Evolutionary conservation across 2,888 invertebrate species (phyloP), one percentile per base, ranked within the genome.

Genomic region (Chalcosyrphus nemorum): DNA sequence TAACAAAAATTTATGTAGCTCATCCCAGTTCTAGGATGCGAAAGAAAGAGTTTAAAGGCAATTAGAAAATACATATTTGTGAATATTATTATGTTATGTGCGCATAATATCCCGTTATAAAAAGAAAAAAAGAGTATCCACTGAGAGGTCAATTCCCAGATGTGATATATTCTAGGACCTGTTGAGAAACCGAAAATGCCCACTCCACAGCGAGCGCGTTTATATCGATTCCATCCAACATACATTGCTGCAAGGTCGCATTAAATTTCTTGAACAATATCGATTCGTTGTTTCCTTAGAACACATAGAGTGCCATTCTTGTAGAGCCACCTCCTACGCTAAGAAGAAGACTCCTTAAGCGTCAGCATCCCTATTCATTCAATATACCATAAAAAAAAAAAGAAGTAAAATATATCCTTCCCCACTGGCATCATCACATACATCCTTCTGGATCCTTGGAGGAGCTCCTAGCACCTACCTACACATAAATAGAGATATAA

Each of bases 391-490:
- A 77, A 68, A 47, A 65, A 71, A 66, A 66, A 59, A 68, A 13
- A 2, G 9, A 2, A 56, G n/a, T n/a, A 21, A 71, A 63, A 41
- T 56, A 45, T 3, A 66, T 61, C 4, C 63, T 50, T 70, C 57
- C 63, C 75, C 68, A 81, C 68, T 66, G 50, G 66, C 59, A 56
- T n/a, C 59, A 52, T 65, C 54, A 15, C 27, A 47, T 21, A 57
- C 50, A 65, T 17, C 70, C 65, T 29, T 47, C 29, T 2, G 38
- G 52, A 35, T 66, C 61, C 54, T 80, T 82, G 5, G 35, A 84
- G 68, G 61, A 78, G 35, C 80, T 74, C 74, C 70, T 75, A 52
- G 80, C 85, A 87, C 87, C 87, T 82, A 87, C 87, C 87, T 86
- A 87, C 87, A 86, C 86, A 87, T 82, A 86, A 84, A 86, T 76